Base-by-base conservation (phyloP, 2,888 invertebrate genomes). In the Euphydryas editha region DNA sequence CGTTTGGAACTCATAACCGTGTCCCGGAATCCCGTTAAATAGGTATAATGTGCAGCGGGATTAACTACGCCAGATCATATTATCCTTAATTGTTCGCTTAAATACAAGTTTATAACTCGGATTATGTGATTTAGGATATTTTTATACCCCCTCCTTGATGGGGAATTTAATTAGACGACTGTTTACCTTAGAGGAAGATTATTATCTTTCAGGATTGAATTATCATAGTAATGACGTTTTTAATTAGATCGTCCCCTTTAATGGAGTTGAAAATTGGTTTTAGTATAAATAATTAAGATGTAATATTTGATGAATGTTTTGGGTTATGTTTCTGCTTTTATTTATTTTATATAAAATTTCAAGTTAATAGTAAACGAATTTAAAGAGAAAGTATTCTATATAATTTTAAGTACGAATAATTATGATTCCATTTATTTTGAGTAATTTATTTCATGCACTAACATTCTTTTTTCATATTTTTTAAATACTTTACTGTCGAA, bases 31-130 rank as follows among this genome's bases (percentile, higher is more conserved):
- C 84, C 85, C 79, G 87, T 88, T 91, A 90, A 90, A 88, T 88
- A 89, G 87, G 86, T 88, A 86, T 88, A 88, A 89, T 87, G 87
- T 82, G 81, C 85, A 82, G 76, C 77, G 77, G 88, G 88, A 87
- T 90, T 90, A 88, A 84, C 79, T 71, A 76, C 72, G 80, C 81
- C 72, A 82, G 85, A 88, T 88, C 87, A 88, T 87, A 88, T 86
- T 86, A 87, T 82, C 84, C 83, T 84, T 88, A 88, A 90, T 90
- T 85, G 82, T 80, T 78, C 81, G 81, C 82, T 85, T 87, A 85
- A 90, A 86, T 82, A 83, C 81, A 84, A 83, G 77, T 87, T 89
- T 88, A 87, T 85, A 82, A 72, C 68, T 67, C 37, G 78, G 79
- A 78, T 81, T 81, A 78, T 70, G 72, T 63, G 69, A 71, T 71